These are phyloP conservation scores for Drosophila flavopinicola DNA, from an alignment of 2,888 invertebrate species.

Conservation along the genomic window DNA sequence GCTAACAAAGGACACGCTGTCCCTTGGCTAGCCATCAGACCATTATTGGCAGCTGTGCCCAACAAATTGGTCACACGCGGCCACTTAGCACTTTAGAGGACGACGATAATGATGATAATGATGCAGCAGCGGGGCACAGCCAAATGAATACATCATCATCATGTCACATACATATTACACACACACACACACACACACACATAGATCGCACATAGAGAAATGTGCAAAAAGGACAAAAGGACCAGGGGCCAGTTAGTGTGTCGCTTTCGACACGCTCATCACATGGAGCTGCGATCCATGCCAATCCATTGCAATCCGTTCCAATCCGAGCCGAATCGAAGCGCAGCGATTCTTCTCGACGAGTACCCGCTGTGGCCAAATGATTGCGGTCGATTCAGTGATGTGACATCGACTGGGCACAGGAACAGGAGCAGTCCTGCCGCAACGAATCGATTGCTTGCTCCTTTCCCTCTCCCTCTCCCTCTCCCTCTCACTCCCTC, in stretches of 20 bases:
- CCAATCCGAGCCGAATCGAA: slow-evolving; percentile 12
- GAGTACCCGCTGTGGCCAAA: slow-evolving; percentile 78
- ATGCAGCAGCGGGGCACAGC: slow-evolving; percentile 13
- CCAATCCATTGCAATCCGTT: slow-evolving; percentile 15
- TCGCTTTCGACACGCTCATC: slow-evolving; percentile 54
- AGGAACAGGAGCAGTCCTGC: too few relatives aligned
- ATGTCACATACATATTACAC: too few relatives aligned
- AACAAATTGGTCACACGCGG: slow-evolving; percentile 73
- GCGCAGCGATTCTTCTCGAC: slow-evolving; percentile 9
- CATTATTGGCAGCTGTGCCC: slow-evolving; percentile 59
- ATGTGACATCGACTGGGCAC: slow-evolving; percentile 11
- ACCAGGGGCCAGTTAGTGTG: slow-evolving; percentile 10
- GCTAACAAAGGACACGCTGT: slow-evolving; percentile 21
- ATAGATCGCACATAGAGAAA: slow-evolving; percentile 23
- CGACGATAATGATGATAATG: slow-evolving; percentile 25
- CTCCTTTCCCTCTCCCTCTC: not conserved
- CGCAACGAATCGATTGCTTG: slow-evolving; percentile 72
- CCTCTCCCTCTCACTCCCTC: not conserved
- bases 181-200: too few relatives aligned
- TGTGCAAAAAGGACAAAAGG: slow-evolving; percentile 51
- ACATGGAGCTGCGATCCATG: slow-evolving; percentile 43
- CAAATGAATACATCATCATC: slow-evolving; percentile 55
- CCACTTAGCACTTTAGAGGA: slow-evolving; percentile 73
- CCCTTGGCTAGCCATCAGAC: slow-evolving; percentile 5
- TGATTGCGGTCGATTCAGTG: slow-evolving; percentile 69